Conservation (phyloP, 2,113 vertebrate genomes). For the Nothoprocta perdicaria region DNA sequence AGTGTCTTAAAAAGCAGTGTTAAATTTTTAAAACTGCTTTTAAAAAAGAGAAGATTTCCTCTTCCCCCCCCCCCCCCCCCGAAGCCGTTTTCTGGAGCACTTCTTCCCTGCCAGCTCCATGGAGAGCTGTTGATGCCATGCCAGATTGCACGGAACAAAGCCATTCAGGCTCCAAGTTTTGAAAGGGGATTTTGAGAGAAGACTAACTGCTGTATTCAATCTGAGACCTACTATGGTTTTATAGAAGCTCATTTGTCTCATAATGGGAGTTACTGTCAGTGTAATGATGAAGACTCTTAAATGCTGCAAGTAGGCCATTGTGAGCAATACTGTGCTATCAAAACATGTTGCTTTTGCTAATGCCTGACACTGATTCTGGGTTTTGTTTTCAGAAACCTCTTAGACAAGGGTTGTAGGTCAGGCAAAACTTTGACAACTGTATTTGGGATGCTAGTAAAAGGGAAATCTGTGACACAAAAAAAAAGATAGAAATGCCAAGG, state of each 20-base stretch:
- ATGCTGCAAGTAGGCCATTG: constrained; percentile 22
- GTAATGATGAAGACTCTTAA: background rate
- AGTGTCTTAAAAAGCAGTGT: background rate
- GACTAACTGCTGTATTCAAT: constrained; percentile 6
- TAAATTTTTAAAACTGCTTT: background rate
- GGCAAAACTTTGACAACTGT: background rate
- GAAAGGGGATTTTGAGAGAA: constrained; percentile 33
- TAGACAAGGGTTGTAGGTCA: background rate
- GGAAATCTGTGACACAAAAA: background rate
- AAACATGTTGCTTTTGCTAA: constrained; percentile 25
- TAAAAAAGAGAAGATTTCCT: background rate
- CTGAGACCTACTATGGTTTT: constrained; percentile 25
- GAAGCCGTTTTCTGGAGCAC: constrained; percentile 38
- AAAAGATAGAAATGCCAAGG: background rate
- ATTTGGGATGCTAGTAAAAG: background rate
- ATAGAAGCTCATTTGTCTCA: constrained; percentile 38
- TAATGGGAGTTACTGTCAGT: constrained; percentile 10
- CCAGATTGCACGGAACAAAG: constrained; percentile 46
- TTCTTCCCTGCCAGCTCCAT: constrained; percentile 31
- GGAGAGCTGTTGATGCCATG: constrained; percentile 50
- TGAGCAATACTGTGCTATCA: background rate
- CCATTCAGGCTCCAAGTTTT: constrained; percentile 39
- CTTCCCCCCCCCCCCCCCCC: background rate
- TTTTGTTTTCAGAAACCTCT: background rate
- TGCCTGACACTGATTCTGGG: background rate